Evolutionary conservation across 2,113 vertebrate genomes (phyloP).

Genomic region (Condylura cristata): DNA sequence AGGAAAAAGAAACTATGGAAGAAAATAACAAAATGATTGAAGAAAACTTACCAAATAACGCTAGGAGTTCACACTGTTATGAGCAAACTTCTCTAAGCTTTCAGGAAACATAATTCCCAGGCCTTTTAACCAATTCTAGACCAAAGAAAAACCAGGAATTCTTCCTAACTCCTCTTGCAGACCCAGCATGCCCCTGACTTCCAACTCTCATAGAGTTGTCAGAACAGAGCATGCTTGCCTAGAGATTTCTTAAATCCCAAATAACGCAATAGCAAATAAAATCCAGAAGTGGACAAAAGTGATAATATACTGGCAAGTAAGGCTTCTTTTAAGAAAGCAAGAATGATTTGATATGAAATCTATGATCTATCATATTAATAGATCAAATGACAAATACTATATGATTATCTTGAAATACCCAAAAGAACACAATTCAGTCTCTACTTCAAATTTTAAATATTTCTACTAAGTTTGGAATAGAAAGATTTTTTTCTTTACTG

Average conservation of each 20-base stretch:
- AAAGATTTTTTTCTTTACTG: slow-evolving; percentile 25
- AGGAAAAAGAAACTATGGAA: slow-evolving; percentile 15
- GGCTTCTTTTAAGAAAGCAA: slow-evolving; percentile 27
- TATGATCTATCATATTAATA: neutral
- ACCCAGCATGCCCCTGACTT: neutral
- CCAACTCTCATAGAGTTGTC: neutral
- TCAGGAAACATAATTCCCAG: slow-evolving; percentile 23
- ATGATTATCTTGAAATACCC: neutral
- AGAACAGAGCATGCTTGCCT: neutral
- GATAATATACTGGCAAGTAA: neutral
- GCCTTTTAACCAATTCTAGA: slow-evolving; percentile 20
- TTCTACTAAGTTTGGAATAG: neutral
- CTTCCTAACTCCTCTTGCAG: slow-evolving; percentile 21
- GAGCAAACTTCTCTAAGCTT: slow-evolving; percentile 38
- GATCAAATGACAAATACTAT: neutral
- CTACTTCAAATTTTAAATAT: neutral
- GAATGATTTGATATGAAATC: neutral
- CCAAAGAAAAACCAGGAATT: slow-evolving; percentile 27
- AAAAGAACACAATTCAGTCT: slow-evolving; percentile 19
- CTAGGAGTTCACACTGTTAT: neutral
- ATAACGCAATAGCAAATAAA: slow-evolving; percentile 31
- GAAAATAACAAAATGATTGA: neutral
- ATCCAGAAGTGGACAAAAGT: slow-evolving; percentile 5
- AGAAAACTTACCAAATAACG: slow-evolving; percentile 6
- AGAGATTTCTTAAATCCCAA: slow-evolving; percentile 7